These are phyloP conservation scores for Pteronotus mesoamericanus DNA, from an alignment of 2,797 vertebrate species.

Conservation along the genomic window DNA sequence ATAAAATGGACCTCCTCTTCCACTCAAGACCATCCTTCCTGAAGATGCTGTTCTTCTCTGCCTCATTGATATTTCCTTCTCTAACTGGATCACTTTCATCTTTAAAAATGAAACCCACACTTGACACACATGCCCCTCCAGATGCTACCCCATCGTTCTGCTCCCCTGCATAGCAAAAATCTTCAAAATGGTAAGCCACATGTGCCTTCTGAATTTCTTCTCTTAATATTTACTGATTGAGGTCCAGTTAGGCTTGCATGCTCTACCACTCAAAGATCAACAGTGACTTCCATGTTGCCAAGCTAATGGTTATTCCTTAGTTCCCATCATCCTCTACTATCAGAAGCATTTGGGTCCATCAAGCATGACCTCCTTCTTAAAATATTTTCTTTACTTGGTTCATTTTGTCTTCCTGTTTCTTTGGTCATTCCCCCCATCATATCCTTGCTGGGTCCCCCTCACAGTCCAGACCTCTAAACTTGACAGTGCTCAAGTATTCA, in stretches of 20 bases:
- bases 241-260: neutral
- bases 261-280: neutral
- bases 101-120: neutral
- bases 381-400: neutral
- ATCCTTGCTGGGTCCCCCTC: neutral
- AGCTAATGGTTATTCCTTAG: neutral
- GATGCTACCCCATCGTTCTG: neutral
- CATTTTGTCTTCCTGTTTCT: neutral
- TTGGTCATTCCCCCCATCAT: too few relatives aligned
- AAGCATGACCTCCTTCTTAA: neutral
- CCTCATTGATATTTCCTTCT: neutral
- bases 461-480: neutral
- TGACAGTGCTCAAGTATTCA: neutral
- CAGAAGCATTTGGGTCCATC: neutral
- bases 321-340: neutral
- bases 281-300: neutral
- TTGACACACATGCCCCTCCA: neutral
- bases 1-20: neutral
- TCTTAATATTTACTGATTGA: neutral
- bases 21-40: neutral
- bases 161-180: neutral
- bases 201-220: neutral
- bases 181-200: neutral
- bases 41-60: neutral
- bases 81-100: neutral